Evolutionary conservation across 2,113 vertebrate genomes (phyloP), one percentile per base, ranked within the genome.

Genomic region (Climacteris rufus): DNA sequence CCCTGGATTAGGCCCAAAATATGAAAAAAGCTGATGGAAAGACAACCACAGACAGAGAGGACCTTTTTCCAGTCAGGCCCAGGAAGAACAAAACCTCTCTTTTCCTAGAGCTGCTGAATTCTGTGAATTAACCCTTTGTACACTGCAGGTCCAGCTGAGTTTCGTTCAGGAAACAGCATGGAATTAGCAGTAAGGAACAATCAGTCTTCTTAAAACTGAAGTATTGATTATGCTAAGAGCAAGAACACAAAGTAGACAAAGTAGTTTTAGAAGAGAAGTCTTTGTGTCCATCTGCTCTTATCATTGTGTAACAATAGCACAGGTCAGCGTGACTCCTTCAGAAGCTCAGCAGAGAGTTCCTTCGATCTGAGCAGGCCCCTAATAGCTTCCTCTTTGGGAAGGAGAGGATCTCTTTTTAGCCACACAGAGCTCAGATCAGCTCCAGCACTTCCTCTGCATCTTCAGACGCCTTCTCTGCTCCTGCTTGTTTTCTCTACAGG

Each of bases 381-480:
- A 87, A 93, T 9, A 91, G 87, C 84, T 93, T 93, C 78, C 74
- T 61, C 63, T 64, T 87, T 13, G 53, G 84, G 40, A 93, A 89
- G 71, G 31, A 79, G 70, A 93, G 61, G 39, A 64, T 52, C 91
- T 72, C 89, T 87, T 94, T 94, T 96, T 89, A 94, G 89, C 42
- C 70, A 93, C 52, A 53, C 66, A 44, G 87, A 86, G 82, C 92
- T 92, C 44, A 10, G 76, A 89, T 66, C 54, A 86, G 76, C 64
- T 94, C 86, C 93, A 87, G 93, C 76, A 86, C 86, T 95, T 95
- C 90, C 90, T 88, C 95, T 92, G 84, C 75, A 84, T 63, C 82
- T 86, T 80, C 75, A 91, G 54, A 47, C 27, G 27, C 76, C 63
- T 86, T 63, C 89, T 71, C 70, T 30, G 30, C 10, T 90, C 33